These are phyloP conservation scores for Synanceia verrucosa DNA, from an alignment of 2,797 vertebrate genomes.

Conservation along the genomic window DNA sequence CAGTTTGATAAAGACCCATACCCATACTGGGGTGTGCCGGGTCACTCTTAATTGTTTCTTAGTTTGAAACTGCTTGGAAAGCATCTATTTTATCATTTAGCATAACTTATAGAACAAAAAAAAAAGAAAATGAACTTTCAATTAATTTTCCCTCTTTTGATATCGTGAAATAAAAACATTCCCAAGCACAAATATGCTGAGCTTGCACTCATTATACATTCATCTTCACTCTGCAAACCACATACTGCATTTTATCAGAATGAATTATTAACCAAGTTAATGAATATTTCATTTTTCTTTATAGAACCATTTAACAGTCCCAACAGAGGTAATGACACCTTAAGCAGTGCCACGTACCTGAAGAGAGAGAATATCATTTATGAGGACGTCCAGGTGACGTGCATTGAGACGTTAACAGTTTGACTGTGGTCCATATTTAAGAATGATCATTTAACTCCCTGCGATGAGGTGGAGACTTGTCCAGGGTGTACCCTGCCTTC, in stretches of 20 bases:
- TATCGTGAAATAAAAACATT: conserved; percentile 77
- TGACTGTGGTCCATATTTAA: not conserved
- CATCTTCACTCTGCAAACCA: conserved; percentile 72
- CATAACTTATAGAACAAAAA: conserved; percentile 70
- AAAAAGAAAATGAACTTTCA: conserved; percentile 72
- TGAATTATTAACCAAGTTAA: conserved; percentile 81
- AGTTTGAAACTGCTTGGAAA: conserved; percentile 76
- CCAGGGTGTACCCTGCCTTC: no score
- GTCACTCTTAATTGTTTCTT: conserved; percentile 69
- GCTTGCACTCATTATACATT: conserved; percentile 74
- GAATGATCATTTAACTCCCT: no score
- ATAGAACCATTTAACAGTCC: conserved; percentile 74
- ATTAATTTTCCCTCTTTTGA: conserved; percentile 72
- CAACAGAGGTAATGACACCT: conserved; percentile 76
- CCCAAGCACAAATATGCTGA: conserved; percentile 79
- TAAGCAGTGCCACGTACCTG: conserved; percentile 63
- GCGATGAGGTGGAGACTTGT: no score
- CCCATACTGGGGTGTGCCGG: conserved; percentile 40
- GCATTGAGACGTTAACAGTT: not conserved
- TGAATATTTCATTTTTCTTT: conserved; percentile 82
- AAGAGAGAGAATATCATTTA: conserved; percentile 7
- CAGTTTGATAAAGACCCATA: conserved; percentile 62
- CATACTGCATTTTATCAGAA: conserved; percentile 77
- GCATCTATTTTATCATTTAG: conserved; percentile 77
- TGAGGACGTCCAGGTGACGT: conserved; percentile 8